Conservation (phyloP, 2,797 vertebrate species). For the Hypotaenidia philippensis region DNA sequence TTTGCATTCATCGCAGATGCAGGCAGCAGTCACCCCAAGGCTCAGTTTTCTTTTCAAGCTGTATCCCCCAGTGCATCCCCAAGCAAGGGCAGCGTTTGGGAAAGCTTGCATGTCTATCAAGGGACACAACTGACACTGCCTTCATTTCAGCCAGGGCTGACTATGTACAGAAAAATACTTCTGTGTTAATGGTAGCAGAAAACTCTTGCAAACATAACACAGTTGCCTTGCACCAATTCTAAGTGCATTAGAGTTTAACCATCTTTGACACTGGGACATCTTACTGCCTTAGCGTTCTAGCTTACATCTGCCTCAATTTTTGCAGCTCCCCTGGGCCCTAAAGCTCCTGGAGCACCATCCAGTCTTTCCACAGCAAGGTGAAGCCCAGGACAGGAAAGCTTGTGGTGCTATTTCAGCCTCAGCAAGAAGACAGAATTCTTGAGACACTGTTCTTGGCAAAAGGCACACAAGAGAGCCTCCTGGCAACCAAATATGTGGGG, state of each 20-base stretch:
- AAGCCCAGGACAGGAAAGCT: rapidly evolving
- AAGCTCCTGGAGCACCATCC: not conserved
- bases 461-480: rapidly evolving
- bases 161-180: not conserved
- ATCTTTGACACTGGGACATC: not conserved
- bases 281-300: not conserved
- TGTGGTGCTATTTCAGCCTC: not conserved
- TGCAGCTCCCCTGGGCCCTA: not conserved
- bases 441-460: not conserved
- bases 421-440: not conserved
- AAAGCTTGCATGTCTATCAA: not conserved
- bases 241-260: not conserved
- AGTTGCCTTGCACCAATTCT: not conserved
- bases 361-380: not conserved
- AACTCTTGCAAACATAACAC: not conserved
- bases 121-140: not conserved
- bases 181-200: not conserved
- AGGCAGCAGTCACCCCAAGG: not conserved
- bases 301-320: not conserved
- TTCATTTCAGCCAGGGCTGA: not conserved
- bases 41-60: not conserved
- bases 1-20: not conserved
- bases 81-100: not conserved
- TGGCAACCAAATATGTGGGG: rapidly evolving
- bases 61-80: not conserved